Percentiles rank a stretch among this genome's conserved stretches.
Evolutionary conservation across 2,797 vertebrate species (phyloP).

Genomic region (Corythornis leucogaster): DNA sequence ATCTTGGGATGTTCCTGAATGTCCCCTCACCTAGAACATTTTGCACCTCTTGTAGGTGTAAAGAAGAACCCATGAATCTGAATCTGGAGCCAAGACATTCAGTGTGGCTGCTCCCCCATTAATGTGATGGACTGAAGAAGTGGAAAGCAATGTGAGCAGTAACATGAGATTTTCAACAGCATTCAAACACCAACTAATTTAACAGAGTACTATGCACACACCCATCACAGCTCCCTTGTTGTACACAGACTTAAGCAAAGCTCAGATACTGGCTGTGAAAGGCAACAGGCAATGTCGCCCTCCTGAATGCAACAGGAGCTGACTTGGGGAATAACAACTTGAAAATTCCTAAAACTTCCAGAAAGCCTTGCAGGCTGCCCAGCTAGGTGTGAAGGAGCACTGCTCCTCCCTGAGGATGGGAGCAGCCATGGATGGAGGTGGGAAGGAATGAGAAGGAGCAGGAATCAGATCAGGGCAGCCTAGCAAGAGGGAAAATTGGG

Average conservation of each 20-base stretch:
- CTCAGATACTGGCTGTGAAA: not conserved
- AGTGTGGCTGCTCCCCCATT: not conserved
- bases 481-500: not conserved
- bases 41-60: not conserved
- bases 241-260: not conserved
- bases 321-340: not conserved
- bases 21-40: not conserved
- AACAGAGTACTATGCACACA: not conserved
- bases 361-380: not conserved
- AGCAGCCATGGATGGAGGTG: not conserved
- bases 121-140: not conserved
- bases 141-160: not conserved
- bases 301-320: not conserved
- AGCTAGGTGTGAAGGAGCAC: not conserved
- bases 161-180: not conserved
- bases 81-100: not conserved
- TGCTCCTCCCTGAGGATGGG: not conserved
- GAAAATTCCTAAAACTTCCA: not conserved
- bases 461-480: not conserved
- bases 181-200: not conserved
- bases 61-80: not conserved
- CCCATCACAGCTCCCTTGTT: not conserved
- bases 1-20: not conserved
- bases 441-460: not conserved
- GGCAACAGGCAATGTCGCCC: not conserved